Conservation (phyloP, 2,888 invertebrate genomes). For the Bellardia pandia region DNA sequence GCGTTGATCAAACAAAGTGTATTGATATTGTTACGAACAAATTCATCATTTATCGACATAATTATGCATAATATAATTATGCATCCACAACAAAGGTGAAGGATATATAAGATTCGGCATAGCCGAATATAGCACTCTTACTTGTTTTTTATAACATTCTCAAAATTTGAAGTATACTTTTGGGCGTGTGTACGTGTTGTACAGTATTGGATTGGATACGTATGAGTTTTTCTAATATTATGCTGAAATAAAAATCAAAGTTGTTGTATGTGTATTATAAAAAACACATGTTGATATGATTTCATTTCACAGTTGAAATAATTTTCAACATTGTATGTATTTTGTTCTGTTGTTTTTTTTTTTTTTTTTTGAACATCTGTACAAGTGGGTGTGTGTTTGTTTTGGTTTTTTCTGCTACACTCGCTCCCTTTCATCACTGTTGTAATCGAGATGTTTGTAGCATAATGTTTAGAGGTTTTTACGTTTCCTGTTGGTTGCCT, state of each 20-base stretch:
- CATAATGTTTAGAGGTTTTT: conserved; percentile 38
- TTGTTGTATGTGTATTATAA: conserved; percentile 64
- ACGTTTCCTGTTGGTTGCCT: conserved; percentile 16
- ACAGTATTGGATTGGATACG: background rate
- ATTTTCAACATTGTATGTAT: conserved; percentile 77
- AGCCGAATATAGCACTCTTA: no score
- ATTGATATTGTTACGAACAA: no score
- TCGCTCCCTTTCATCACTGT: conserved; percentile 32
- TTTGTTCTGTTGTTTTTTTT: conserved; percentile 17
- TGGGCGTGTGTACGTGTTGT: conserved; percentile 24
- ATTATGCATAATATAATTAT: no score
- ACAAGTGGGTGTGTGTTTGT: conserved; percentile 51
- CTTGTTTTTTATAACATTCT: conserved; percentile 15
- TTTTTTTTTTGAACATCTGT: conserved; percentile 21
- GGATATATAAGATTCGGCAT: no score
- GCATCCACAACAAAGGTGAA: no score
- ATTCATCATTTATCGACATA: no score
- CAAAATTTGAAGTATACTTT: conserved; percentile 53
- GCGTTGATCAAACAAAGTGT: no score
- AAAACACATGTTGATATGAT: conserved; percentile 77
- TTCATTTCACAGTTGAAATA: conserved; percentile 82
- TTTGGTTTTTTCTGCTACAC: conserved; percentile 10
- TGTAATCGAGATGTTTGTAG: conserved; percentile 20
- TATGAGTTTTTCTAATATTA: conserved; percentile 46
- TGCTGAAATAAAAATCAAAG: conserved; percentile 67